Conservation (phyloP, 2,113 vertebrate genomes). For the Nasalis larvatus region DNA sequence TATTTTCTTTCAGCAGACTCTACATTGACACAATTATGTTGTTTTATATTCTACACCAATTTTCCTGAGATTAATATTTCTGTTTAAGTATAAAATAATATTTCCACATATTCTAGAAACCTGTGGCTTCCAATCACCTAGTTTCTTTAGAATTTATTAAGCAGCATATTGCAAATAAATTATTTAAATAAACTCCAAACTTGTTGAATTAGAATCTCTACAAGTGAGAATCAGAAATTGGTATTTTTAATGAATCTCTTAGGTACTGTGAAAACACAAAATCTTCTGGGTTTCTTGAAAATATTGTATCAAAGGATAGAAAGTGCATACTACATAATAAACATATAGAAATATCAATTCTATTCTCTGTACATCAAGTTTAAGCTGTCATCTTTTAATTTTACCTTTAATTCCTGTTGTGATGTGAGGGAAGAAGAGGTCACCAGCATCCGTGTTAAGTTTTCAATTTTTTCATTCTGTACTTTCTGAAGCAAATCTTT, state of each 20-base stretch:
- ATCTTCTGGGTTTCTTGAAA: neutral
- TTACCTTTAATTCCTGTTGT: slow-evolving; percentile 85
- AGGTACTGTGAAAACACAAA: neutral
- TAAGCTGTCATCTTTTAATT: neutral
- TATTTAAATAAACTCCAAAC: neutral
- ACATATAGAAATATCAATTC: neutral
- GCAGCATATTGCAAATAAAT: neutral
- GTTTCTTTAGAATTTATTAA: neutral
- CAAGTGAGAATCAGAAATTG: neutral
- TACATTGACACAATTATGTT: too few species aligned
- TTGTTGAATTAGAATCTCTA: neutral
- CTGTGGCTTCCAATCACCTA: neutral
- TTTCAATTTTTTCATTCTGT: slow-evolving; percentile 91
- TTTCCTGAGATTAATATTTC: neutral
- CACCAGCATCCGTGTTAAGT: slow-evolving; percentile 93
- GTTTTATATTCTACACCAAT: neutral
- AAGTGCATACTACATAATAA: neutral
- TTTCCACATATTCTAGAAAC: neutral
- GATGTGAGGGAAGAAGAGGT: slow-evolving; percentile 87
- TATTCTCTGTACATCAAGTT: neutral
- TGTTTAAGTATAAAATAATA: slow-evolving; percentile 30
- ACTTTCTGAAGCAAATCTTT: slow-evolving; percentile 94
- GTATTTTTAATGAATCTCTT: neutral
- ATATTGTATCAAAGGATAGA: neutral
- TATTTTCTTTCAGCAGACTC: too few species aligned